Conservation (phyloP, 2,797 vertebrate genomes). For the Mormyrops boulengeri region DNA sequence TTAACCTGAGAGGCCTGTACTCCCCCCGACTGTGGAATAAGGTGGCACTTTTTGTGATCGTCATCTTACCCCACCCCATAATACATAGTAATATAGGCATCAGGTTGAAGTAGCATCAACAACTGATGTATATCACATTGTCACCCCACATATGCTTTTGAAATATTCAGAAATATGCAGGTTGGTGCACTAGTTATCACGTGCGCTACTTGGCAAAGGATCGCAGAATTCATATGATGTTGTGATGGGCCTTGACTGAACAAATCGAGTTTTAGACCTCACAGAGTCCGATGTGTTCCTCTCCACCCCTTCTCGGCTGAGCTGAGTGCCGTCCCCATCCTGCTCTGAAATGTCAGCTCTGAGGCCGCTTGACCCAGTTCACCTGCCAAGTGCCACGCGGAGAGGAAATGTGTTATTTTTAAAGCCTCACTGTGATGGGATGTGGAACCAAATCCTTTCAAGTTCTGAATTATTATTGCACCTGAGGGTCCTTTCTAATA, state of each 20-base stretch:
- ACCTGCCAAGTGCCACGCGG: not conserved
- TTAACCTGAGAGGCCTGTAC: not conserved
- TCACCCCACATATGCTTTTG: not conserved
- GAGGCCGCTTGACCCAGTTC: not conserved
- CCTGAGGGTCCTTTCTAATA: not conserved
- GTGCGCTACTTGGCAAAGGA: not conserved
- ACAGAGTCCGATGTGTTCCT: not conserved
- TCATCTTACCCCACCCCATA: not conserved
- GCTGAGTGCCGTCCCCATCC: not conserved
- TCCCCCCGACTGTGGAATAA: not conserved
- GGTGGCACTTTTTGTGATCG: not conserved
- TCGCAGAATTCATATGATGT: not conserved
- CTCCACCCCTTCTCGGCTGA: not conserved
- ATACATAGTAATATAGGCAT: not conserved
- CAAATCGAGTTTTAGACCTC: not conserved
- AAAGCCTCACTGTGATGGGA: not conserved
- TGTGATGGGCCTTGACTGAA: not conserved
- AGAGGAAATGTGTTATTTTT: slow-evolving; percentile 8
- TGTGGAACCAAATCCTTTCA: not conserved
- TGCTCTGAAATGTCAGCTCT: not conserved
- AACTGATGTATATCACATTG: not conserved
- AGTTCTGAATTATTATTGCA: not conserved
- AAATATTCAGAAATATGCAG: not conserved
- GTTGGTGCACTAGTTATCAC: not conserved
- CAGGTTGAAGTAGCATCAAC: not conserved